These are phyloP conservation scores for Stegodyphus dumicola DNA, from an alignment of 1,140 invertebrate species.

Conservation along the genomic window DNA sequence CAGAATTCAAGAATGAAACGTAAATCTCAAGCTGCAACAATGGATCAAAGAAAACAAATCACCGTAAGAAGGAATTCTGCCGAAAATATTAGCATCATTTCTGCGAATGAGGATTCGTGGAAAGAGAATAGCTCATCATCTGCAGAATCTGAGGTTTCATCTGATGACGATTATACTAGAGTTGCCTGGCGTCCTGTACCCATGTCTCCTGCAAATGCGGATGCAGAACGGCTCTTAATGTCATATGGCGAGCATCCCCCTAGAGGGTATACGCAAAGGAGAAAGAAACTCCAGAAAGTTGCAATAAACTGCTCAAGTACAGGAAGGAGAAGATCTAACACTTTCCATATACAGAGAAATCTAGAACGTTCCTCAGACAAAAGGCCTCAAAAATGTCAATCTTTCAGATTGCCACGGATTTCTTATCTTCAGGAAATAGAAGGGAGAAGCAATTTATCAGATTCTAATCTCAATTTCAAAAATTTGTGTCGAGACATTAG, in stretches of 20 bases:
- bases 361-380: slow-evolving; percentile 13
- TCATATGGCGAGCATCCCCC: slow-evolving; percentile 30
- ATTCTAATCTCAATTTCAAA: neutral
- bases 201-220: neutral
- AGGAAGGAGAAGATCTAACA: slow-evolving; percentile 25
- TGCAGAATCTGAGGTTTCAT: slow-evolving; percentile 12
- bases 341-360: slow-evolving; percentile 39
- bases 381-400: slow-evolving; percentile 13
- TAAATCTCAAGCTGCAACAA: neutral
- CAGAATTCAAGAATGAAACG: slow-evolving; percentile 2
- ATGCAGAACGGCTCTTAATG: slow-evolving; percentile 40
- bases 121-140: neutral
- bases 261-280: neutral
- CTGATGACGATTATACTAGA: slow-evolving; percentile 38
- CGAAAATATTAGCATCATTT: slow-evolving; percentile 11
- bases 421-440: neutral
- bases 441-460: neutral
- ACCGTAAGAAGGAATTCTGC: slow-evolving; percentile 39
- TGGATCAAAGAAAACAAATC: neutral
- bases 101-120: neutral
- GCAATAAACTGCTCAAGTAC: neutral
- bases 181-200: neutral
- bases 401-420: slow-evolving; percentile 6
- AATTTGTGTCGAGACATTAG: neutral
- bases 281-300: slow-evolving; percentile 38